These are phyloP conservation scores for Gallinago solitaria DNA, from an alignment of 2,797 vertebrate species.

Conservation along the genomic window DNA sequence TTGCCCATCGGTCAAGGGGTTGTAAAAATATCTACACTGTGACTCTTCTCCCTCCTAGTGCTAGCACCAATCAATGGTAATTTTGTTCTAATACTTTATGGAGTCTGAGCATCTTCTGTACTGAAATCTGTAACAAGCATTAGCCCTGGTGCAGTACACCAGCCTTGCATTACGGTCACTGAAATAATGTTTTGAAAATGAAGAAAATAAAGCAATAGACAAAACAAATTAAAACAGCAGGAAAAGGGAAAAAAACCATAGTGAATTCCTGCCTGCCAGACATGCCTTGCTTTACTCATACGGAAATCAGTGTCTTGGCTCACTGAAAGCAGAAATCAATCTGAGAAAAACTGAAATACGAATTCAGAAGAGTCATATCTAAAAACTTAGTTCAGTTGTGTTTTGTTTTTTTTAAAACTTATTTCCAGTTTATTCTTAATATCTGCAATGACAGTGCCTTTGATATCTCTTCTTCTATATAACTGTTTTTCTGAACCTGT, in stretches of 20 bases:
- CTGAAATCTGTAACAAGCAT: background rate
- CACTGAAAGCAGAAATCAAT: background rate
- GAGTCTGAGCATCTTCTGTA: background rate
- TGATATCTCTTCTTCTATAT: background rate
- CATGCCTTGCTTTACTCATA: rapidly evolving
- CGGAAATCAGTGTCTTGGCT: background rate
- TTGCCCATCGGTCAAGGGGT: background rate
- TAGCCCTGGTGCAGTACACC: rapidly evolving
- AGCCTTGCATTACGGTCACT: background rate
- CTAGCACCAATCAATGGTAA: background rate
- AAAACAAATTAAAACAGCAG: background rate
- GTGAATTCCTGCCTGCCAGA: background rate
- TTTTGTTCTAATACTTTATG: background rate
- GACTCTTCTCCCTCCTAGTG: background rate
- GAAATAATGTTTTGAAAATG: background rate
- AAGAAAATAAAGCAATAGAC: background rate
- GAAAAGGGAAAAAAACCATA: background rate
- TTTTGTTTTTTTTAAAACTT: background rate
- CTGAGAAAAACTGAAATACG: background rate
- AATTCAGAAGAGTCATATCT: background rate
- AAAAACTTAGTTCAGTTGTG: background rate
- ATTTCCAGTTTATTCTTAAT: background rate
- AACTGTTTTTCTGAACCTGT: background rate
- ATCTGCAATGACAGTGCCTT: background rate
- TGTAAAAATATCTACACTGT: background rate